Conservation (phyloP, 2,888 invertebrate species). For the Metalampra italica region DNA sequence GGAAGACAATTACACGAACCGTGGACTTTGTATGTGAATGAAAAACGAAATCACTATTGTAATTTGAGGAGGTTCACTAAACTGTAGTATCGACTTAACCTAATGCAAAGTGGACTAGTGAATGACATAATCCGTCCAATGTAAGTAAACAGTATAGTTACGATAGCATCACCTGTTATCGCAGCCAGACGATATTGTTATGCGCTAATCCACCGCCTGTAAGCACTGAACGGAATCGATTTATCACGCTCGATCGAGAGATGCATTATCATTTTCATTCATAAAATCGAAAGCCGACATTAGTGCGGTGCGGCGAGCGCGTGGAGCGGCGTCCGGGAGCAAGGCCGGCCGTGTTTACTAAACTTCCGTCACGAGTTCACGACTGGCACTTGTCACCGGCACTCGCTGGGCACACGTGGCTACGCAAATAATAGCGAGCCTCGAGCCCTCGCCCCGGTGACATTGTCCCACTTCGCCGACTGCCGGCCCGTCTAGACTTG, state of each 20-base stretch:
- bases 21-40: too few species aligned
- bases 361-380: conserved; percentile 70
- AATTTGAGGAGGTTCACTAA: too few species aligned
- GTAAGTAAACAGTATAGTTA: too few species aligned
- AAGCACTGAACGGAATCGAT: conserved; percentile 41
- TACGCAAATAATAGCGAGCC: conserved; percentile 74
- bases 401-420: conserved; percentile 53
- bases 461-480: conserved; percentile 60
- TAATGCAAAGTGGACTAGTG: too few species aligned
- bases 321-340: conserved; percentile 45
- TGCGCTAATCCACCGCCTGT: conserved; percentile 44
- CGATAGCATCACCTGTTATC: not conserved
- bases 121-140: too few species aligned
- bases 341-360: conserved; percentile 73
- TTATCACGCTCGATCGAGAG: conserved; percentile 49
- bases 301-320: conserved; percentile 27
- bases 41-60: too few species aligned
- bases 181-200: conserved; percentile 4
- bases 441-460: conserved; percentile 60
- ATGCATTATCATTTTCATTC: conserved; percentile 57
- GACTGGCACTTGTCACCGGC: conserved; percentile 63
- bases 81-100: too few species aligned
- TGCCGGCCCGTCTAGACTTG: conserved; percentile 58
- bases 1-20: too few species aligned
- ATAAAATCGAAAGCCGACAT: conserved; percentile 35